Conservation (phyloP, 2,888 invertebrate species). For the Agapostemon virescens region DNA sequence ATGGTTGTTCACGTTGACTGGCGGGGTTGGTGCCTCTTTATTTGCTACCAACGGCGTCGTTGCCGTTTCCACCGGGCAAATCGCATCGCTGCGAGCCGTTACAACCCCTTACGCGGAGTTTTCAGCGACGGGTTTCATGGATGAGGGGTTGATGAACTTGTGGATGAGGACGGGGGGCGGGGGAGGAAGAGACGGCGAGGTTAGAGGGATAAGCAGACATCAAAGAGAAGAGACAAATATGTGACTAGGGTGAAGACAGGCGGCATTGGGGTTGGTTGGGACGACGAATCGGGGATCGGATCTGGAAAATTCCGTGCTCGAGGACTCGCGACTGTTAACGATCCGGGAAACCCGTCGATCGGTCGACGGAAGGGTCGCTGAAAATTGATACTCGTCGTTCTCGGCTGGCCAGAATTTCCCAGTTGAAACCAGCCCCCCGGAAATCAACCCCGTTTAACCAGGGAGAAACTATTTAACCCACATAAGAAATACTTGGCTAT, state of each 20-base stretch:
- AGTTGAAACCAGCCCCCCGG: neutral
- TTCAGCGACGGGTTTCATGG: constrained; percentile 18
- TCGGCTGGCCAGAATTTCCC: neutral
- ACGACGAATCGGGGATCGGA: constrained; percentile 14
- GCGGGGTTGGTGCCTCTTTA: too few species aligned
- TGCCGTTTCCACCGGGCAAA: neutral
- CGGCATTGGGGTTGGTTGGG: constrained; percentile 24
- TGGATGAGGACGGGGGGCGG: neutral
- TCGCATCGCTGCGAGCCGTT: constrained; percentile 21
- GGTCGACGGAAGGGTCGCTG: neutral
- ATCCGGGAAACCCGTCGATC: neutral
- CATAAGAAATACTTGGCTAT: too few species aligned
- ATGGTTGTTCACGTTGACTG: neutral
- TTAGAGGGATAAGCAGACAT: constrained; percentile 23
- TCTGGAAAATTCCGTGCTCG: neutral
- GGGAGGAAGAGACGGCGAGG: neutral
- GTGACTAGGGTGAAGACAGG: constrained; percentile 21
- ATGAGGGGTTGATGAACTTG: constrained; percentile 13
- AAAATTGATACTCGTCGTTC: neutral
- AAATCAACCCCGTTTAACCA: neutral
- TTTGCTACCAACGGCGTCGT: constrained; percentile 23
- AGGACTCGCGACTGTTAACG: neutral
- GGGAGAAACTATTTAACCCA: neutral
- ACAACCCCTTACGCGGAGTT: constrained; percentile 4
- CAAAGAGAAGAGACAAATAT: constrained; percentile 31